These are phyloP conservation scores for Kryptolebias ocellatus DNA, from an alignment of 2,797 vertebrate species.

Conservation along the genomic window DNA sequence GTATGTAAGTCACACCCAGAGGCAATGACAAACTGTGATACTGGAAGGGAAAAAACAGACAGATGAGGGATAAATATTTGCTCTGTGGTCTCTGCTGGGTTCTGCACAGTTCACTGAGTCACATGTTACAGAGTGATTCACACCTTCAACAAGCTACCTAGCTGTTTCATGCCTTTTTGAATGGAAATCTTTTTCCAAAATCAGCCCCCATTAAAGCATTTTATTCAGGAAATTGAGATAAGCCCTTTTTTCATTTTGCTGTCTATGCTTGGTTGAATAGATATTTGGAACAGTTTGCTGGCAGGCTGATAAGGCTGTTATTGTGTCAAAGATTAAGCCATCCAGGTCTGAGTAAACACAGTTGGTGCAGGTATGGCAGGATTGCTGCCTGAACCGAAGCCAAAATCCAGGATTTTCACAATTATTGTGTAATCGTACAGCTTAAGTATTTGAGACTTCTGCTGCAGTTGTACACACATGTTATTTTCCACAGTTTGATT, in stretches of 20 bases:
- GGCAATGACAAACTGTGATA: constrained; percentile 1
- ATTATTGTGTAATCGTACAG: too few relatives aligned
- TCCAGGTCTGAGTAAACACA: too few relatives aligned
- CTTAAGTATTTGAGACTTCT: too few relatives aligned
- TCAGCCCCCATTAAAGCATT: background rate
- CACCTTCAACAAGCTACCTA: constrained; percentile 7
- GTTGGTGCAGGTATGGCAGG: too few relatives aligned
- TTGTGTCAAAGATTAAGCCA: too few relatives aligned
- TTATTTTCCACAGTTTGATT: too few relatives aligned
- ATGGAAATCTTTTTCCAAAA: constrained; percentile 5
- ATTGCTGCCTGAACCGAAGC: too few relatives aligned
- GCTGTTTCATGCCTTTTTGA: background rate
- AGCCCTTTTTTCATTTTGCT: background rate
- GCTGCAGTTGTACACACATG: too few relatives aligned
- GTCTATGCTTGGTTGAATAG: background rate
- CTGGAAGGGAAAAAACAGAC: constrained; percentile 6
- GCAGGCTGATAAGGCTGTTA: background rate
- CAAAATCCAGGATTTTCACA: too few relatives aligned
- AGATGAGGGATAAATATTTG: background rate
- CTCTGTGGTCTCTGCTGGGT: constrained; percentile 7
- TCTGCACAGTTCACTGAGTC: constrained; percentile 5
- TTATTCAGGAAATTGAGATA: background rate
- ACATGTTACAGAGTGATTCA: background rate
- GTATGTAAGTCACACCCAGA: constrained; percentile 86
- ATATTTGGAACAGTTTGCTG: too few relatives aligned